phyloP scores from a whole-genome alignment of 1,140 invertebrate genomes.

The Thaumatotibia leucotreta region DNA sequence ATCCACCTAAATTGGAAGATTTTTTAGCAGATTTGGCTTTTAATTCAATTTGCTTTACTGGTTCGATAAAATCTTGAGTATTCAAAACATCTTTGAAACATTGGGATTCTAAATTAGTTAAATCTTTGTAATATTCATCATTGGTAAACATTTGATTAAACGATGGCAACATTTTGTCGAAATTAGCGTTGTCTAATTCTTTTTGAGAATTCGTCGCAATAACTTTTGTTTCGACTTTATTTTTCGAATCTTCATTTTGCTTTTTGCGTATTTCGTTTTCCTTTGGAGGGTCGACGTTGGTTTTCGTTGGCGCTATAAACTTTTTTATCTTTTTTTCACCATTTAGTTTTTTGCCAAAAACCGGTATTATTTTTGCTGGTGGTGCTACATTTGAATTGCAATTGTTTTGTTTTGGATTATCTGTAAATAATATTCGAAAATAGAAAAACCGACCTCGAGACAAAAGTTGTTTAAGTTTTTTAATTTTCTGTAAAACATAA shows the following conservation, averaged over 20 bases:
- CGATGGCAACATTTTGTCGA: not conserved
- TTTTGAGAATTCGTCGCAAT: not conserved
- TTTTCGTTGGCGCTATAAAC: not conserved
- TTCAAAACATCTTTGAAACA: not conserved
- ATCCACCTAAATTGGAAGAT: conserved; percentile 24
- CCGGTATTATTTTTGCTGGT: conserved; percentile 26
- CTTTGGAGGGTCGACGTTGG: conserved; percentile 2
- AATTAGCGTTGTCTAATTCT: conserved; percentile 8
- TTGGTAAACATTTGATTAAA: not conserved
- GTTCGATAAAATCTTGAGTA: not conserved
- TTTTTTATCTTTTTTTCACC: conserved; percentile 18
- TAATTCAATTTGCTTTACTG: not conserved
- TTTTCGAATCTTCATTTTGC: conserved; percentile 18
- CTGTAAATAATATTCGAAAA: not conserved
- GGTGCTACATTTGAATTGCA: conserved; percentile 6
- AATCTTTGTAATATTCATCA: not conserved
- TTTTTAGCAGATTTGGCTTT: conserved; percentile 6
- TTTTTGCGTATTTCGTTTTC: conserved; percentile 1
- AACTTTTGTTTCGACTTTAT: conserved; percentile 34
- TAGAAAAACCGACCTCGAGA: not conserved
- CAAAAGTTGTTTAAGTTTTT: not conserved
- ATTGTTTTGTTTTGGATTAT: not conserved
- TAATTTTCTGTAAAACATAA: not conserved
- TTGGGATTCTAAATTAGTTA: not conserved
- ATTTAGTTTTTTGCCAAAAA: conserved; percentile 26